Conservation (phyloP, 1,140 invertebrate genomes). For the Drosophila cardini region DNA sequence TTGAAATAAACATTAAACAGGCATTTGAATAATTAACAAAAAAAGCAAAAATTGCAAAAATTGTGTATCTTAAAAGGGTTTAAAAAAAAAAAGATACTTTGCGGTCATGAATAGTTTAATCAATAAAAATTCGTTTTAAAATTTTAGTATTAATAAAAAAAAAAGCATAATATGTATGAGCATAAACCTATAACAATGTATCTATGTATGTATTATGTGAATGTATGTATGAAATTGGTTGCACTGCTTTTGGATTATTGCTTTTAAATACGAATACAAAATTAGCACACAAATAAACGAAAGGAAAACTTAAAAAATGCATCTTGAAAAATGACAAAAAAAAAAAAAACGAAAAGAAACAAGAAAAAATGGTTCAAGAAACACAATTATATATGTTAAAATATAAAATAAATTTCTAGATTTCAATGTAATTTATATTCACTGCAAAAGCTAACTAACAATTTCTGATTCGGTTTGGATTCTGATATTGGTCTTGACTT, state of each 20-base stretch:
- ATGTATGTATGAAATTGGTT: constrained; percentile 25
- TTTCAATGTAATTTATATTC: background rate
- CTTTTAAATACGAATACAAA: constrained; percentile 74
- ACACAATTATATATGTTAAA: constrained; percentile 49
- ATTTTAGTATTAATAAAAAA: background rate
- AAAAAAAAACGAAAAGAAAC: constrained; percentile 8
- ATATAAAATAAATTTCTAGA: constrained; percentile 17
- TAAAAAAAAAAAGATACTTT: no score
- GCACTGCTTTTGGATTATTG: constrained; percentile 37
- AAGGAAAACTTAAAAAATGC: constrained; percentile 39
- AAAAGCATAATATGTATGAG: constrained; percentile 2
- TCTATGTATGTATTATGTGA: constrained; percentile 5
- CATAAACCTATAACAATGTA: constrained; percentile 1
- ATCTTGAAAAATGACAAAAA: constrained; percentile 21
- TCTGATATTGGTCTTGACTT: background rate
- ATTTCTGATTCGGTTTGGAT: constrained; percentile 1
- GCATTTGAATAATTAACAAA: no score
- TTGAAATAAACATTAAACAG: no score
- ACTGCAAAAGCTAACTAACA: background rate
- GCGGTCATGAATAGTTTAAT: background rate
- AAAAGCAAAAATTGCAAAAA: no score
- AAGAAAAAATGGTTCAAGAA: constrained; percentile 34
- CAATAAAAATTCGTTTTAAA: background rate
- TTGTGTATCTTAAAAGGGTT: no score
- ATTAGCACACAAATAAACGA: constrained; percentile 82